Evolutionary conservation across 2,888 invertebrate genomes (phyloP).

Genomic region (Tupiocoris notatus): DNA sequence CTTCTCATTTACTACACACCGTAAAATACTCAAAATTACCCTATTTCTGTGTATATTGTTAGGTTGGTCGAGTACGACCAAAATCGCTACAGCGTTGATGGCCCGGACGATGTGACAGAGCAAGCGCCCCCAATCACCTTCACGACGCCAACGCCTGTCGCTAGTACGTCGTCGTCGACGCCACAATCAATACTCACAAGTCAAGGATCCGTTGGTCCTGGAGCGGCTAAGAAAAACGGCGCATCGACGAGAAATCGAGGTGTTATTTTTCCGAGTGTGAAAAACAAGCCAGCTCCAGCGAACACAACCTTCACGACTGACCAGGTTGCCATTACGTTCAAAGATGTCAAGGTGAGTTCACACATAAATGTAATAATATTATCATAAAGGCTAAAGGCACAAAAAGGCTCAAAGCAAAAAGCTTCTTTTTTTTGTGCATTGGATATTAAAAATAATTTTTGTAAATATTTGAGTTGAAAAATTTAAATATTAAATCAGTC

Average conservation of each 20-base stretch:
- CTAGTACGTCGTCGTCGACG: conserved; percentile 41
- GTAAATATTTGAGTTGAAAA: no score
- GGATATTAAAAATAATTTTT: no score
- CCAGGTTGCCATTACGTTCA: conserved; percentile 66
- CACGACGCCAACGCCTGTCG: conserved; percentile 50
- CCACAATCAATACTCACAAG: conserved; percentile 29
- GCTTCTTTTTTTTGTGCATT: no score
- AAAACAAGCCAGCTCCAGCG: conserved; percentile 81
- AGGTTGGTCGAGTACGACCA: conserved; percentile 26
- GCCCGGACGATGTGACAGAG: conserved; percentile 48
- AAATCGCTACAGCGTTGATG: conserved; percentile 54
- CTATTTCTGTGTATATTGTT: no score
- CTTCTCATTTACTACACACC: no score
- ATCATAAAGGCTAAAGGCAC: no score
- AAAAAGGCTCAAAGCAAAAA: no score
- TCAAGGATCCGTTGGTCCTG: conserved; percentile 8
- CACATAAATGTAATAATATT: neutral
- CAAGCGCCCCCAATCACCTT: conserved; percentile 49
- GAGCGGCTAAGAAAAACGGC: conserved; percentile 23
- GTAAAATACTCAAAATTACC: no score
- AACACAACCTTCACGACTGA: conserved; percentile 81
- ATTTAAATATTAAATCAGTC: no score
- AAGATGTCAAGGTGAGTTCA: conserved; percentile 75
- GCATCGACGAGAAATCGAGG: conserved; percentile 68
- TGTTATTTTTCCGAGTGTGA: conserved; percentile 86